Percentiles rank a stretch among this genome's conserved stretches.
Conservation (phyloP, 1,140 invertebrate genomes). For the Chrysoperla carnea region DNA sequence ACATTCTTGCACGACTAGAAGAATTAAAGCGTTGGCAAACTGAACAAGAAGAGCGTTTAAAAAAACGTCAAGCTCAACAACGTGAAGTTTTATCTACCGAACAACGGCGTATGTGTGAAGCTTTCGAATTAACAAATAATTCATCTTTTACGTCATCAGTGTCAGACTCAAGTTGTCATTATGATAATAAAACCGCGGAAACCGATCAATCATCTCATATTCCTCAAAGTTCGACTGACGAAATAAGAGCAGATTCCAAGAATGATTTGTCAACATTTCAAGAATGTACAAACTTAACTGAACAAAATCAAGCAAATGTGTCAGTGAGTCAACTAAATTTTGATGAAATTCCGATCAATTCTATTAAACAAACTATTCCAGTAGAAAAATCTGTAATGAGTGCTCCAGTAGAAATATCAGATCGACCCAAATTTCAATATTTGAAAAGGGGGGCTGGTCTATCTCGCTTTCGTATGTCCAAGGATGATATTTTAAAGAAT, state of each 20-base stretch:
- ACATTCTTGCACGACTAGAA: conserved; percentile 6
- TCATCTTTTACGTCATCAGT: background rate
- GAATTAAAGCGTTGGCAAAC: conserved; percentile 8
- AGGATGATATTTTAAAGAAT: conserved; percentile 2
- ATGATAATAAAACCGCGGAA: background rate
- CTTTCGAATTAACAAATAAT: background rate
- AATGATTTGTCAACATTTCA: too few species aligned
- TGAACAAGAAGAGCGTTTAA: conserved; percentile 6
- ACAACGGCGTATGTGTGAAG: background rate
- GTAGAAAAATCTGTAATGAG: background rate
- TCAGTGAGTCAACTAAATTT: background rate
- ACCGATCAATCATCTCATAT: background rate
- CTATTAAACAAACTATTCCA: background rate
- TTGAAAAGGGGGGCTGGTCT: conserved; percentile 16
- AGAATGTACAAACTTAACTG: too few species aligned
- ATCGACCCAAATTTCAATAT: conserved; percentile 15
- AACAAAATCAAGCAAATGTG: background rate
- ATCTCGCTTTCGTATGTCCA: conserved; percentile 12
- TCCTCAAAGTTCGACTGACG: background rate
- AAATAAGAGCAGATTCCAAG: too few species aligned
- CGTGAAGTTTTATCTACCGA: background rate
- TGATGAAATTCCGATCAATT: conserved; percentile 1
- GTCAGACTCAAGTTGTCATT: conserved; percentile 8
- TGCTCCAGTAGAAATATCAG: background rate
- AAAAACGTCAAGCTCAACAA: conserved; percentile 1